These are phyloP conservation scores for Trilocha varians DNA, from an alignment of 2,888 invertebrate species.

Conservation along the genomic window DNA sequence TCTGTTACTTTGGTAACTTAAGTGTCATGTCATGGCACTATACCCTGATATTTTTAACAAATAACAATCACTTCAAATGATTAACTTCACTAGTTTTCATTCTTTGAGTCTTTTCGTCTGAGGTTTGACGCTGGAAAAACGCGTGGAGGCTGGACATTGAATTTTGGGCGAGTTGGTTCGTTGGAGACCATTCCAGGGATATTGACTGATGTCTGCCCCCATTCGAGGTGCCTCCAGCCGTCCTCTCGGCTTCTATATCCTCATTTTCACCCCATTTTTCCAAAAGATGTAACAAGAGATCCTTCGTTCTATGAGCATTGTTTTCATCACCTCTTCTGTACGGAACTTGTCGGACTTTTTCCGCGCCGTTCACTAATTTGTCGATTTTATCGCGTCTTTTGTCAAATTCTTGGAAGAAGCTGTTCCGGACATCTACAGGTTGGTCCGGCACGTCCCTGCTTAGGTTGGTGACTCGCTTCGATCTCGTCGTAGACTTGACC, in stretches of 20 bases:
- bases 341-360: slow-evolving; percentile 56
- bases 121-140: slow-evolving; percentile 80
- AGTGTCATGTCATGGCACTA: slow-evolving; percentile 54
- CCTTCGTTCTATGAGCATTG: slow-evolving; percentile 82
- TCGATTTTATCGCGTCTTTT: slow-evolving; percentile 59
- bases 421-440: slow-evolving; percentile 71
- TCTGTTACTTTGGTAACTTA: slow-evolving; percentile 64
- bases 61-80: slow-evolving; percentile 38
- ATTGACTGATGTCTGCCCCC: slow-evolving; percentile 78
- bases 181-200: slow-evolving; percentile 82
- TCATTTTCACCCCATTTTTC: slow-evolving; percentile 83
- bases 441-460: slow-evolving; percentile 82
- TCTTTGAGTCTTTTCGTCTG: slow-evolving; percentile 57
- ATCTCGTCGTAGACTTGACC: slow-evolving; percentile 70
- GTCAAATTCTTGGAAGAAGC: slow-evolving; percentile 66
- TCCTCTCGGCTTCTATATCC: slow-evolving; percentile 57
- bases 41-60: slow-evolving; percentile 24
- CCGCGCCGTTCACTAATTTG: slow-evolving; percentile 53
- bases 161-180: slow-evolving; percentile 81
- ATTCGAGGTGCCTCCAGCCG: slow-evolving; percentile 67
- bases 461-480: slow-evolving; percentile 78
- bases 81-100: slow-evolving; percentile 44
- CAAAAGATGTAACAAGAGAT: slow-evolving; percentile 80
- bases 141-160: slow-evolving; percentile 87
- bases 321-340: slow-evolving; percentile 67